phyloP scores from a whole-genome alignment of 2,888 invertebrate species.

The Linyphia triangularis region DNA sequence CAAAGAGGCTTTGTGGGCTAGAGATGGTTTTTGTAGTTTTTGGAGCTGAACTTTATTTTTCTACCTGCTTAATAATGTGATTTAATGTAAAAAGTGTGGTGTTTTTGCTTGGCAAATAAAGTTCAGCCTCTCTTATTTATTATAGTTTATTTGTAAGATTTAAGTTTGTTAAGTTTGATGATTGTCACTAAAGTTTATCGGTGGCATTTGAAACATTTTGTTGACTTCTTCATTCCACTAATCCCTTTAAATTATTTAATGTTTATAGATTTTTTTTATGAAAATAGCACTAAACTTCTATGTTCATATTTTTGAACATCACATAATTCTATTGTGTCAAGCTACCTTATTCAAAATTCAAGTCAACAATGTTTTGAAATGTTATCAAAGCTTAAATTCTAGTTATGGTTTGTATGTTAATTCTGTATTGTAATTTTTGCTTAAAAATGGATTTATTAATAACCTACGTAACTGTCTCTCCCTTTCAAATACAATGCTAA shows the following conservation, averaged over 20 bases:
- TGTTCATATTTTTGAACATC: too few species aligned
- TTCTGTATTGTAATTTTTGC: conserved; percentile 9
- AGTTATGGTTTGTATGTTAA: conserved; percentile 14
- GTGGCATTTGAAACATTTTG: conserved; percentile 9
- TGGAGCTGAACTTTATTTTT: conserved; percentile 66
- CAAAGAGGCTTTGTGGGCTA: conserved; percentile 41
- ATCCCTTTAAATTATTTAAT: not conserved
- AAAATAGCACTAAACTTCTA: too few species aligned
- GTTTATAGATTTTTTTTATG: too few species aligned
- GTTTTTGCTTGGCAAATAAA: conserved; percentile 56
- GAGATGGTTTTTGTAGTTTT: conserved; percentile 29
- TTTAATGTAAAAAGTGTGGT: conserved; percentile 33
- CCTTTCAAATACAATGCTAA: conserved; percentile 30
- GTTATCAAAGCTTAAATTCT: conserved; percentile 50
- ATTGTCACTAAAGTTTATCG: conserved; percentile 29
- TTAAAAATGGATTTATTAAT: conserved; percentile 1
- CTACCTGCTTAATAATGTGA: conserved; percentile 61
- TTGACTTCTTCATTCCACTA: conserved; percentile 16
- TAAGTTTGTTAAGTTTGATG: conserved; percentile 35
- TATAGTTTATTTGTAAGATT: not conserved
- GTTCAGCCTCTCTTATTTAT: conserved; percentile 60
- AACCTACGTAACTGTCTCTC: not conserved
- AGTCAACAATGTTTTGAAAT: conserved; percentile 36
- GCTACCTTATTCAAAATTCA: not conserved
- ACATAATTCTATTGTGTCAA: not conserved